A percentile compares a stretch with the other conserved stretches of the same genome.
Conservation (phyloP, 2,888 invertebrate genomes). For the Beris morrisii region DNA sequence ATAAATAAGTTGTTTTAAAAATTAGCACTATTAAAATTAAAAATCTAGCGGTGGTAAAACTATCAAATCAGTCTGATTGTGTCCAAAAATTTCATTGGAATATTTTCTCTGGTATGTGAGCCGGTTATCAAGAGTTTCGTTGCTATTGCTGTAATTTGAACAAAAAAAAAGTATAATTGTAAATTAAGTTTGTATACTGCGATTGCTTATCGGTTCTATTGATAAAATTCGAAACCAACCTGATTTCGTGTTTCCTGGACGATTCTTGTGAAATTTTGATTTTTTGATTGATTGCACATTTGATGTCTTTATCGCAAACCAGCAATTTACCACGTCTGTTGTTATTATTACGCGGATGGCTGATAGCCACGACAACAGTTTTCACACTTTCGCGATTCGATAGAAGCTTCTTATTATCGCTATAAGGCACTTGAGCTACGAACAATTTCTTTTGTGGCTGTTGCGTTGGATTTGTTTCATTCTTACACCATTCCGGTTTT, state of each 20-base stretch:
- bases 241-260: constrained; percentile 14
- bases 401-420: constrained; percentile 19
- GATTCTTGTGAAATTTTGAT: constrained; percentile 26
- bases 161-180: neutral
- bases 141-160: constrained; percentile 23
- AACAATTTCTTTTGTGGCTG: neutral
- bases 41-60: constrained; percentile 30
- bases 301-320: constrained; percentile 33
- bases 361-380: neutral
- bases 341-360: neutral
- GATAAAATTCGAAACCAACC: constrained; percentile 8
- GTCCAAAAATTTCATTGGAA: constrained; percentile 31
- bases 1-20: constrained; percentile 22
- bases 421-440: neutral
- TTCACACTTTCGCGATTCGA: constrained; percentile 9
- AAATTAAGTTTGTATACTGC: neutral
- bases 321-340: neutral
- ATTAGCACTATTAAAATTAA: neutral
- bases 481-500: constrained; percentile 8
- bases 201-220: neutral
- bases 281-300: constrained; percentile 35
- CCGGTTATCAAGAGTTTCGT: constrained; percentile 35
- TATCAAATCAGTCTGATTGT: constrained; percentile 34
- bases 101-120: constrained; percentile 21
- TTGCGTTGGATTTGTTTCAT: neutral